Evolutionary conservation across 2,797 vertebrate species (phyloP), one percentile per base, ranked within the genome.

Genomic region (Heliangelus exortis): DNA sequence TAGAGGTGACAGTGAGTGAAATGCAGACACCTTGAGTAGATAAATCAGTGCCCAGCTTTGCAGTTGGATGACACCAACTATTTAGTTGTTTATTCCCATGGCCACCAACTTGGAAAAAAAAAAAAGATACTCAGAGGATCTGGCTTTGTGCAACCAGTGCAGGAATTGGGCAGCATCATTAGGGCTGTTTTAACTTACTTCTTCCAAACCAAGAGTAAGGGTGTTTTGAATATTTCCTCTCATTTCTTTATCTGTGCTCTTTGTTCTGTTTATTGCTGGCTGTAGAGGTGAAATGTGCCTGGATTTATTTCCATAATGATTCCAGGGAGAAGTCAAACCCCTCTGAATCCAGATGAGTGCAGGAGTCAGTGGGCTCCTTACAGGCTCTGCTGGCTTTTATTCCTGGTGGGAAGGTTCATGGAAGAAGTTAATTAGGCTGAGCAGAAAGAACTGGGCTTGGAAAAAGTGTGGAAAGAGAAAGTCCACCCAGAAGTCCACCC

Each of bases 301-400:
- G 50, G 89, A 65, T 91, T 90, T 77, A 8, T 85, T 92, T 89
- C 78, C 21, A 12, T 63, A 76, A 85, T 34, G 72, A 82, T 80
- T 91, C 91, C 36, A 39, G 12, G 61, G n/a, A 92, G 54, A 89
- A 19, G 72, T 85, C 81, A 79, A 57, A 84, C 12, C 39, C 25
- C 43, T 25, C 16, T 68, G 78, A 72, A 47, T 54, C 54, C 77
- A 73, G 63, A 9, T 12, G 53, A 84, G 51, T 14, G 26, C 18
- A 48, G 54, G 57, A 94, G 51, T 75, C 82, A 81, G 75, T 15
- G 28, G 51, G 76, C 23, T 78, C 87, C 51, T 84, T 25, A 28
- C 17, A n/a, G 31, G 34, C 25, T 78, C 31, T 78, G 34, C 4
- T 87, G 84, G 55, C 28, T 66, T 83, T 59, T 13, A 14, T 54